Conservation (phyloP, 2,113 vertebrate genomes). For the Eulemur rufifrons region DNA sequence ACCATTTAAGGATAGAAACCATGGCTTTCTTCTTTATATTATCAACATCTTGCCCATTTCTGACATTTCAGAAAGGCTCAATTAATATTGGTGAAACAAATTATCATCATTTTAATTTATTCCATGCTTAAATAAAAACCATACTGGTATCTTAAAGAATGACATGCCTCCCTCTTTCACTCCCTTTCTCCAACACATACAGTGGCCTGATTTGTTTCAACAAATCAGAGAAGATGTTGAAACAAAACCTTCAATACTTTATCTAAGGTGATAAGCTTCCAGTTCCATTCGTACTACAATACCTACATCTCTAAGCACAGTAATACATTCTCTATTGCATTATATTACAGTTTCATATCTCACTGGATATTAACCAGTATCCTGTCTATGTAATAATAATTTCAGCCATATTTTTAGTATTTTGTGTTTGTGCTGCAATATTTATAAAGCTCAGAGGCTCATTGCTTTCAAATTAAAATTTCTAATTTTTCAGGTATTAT, state of each 20-base stretch:
- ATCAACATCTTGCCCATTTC: not conserved
- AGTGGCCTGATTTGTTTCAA: not conserved
- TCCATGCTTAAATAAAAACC: not conserved
- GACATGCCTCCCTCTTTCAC: not conserved
- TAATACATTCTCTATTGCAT: not conserved
- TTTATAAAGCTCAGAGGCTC: not conserved
- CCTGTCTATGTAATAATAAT: not conserved
- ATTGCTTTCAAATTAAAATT: not conserved
- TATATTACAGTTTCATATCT: not conserved
- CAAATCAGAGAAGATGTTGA: not conserved
- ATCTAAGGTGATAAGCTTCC: not conserved
- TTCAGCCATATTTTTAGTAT: not conserved
- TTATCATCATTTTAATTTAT: not conserved
- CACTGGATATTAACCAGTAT: not conserved
- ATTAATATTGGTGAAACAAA: not conserved
- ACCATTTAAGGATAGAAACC: not conserved
- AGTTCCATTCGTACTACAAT: not conserved
- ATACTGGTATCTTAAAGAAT: not conserved
- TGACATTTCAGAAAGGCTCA: not conserved
- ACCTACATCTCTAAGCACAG: not conserved
- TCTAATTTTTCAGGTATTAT: constrained; percentile 9
- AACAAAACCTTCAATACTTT: not conserved
- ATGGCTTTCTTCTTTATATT: not conserved
- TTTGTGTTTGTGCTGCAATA: not conserved
- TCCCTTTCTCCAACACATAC: not conserved